Evolutionary conservation across 2,888 invertebrate genomes (phyloP).

Genomic region (Eurois occulta): DNA sequence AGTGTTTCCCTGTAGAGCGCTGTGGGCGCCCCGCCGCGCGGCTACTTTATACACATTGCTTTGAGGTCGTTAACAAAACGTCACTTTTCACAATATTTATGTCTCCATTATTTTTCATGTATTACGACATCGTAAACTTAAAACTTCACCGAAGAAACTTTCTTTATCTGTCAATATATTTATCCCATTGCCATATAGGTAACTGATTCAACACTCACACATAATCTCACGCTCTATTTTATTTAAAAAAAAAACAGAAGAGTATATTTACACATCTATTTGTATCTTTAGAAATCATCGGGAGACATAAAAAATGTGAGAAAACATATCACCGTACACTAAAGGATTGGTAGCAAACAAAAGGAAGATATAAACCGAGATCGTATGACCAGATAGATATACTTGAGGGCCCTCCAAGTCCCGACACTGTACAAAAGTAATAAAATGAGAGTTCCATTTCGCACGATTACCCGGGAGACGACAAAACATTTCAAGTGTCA

Average conservation of each 20-base stretch:
- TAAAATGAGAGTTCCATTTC: constrained; percentile 83
- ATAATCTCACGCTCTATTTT: constrained; percentile 10
- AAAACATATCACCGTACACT: constrained; percentile 25
- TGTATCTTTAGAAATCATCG: constrained; percentile 33
- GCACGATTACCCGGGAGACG: constrained; percentile 87
- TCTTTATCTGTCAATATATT: constrained; percentile 56
- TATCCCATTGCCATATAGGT: constrained; percentile 11
- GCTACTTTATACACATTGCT: constrained; percentile 87
- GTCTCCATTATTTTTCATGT: constrained; percentile 87
- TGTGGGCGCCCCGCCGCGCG: constrained; percentile 80
- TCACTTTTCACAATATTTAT: constrained; percentile 89
- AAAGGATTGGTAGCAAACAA: constrained; percentile 61
- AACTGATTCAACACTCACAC: constrained; percentile 16
- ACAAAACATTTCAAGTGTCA: constrained; percentile 89
- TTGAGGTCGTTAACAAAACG: constrained; percentile 86
- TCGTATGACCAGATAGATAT: constrained; percentile 49
- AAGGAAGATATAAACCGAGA: constrained; percentile 57
- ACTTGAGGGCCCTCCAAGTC: constrained; percentile 68
- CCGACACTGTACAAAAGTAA: constrained; percentile 77
- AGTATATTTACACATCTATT: constrained; percentile 20
- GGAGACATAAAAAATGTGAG: constrained; percentile 15
- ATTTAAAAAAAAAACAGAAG: constrained; percentile 12
- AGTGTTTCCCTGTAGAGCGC: constrained; percentile 78
- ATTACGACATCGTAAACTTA: constrained; percentile 84
- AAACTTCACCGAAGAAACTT: constrained; percentile 75